Conservation (phyloP, 2,113 vertebrate genomes). For the Stigmatopora argus region DNA sequence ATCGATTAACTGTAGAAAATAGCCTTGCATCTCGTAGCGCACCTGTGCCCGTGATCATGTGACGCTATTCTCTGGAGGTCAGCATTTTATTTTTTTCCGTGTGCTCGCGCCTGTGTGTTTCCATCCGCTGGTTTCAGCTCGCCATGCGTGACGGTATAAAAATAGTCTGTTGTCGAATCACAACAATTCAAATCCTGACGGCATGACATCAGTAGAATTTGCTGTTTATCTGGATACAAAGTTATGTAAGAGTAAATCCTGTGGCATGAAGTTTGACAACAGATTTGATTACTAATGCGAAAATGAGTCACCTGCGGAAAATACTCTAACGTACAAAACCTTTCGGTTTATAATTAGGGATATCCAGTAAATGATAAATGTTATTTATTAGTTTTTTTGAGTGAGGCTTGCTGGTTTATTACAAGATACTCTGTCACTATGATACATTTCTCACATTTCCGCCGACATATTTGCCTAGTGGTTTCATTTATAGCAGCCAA, state of each 20-base stretch:
- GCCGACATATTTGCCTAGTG: too few relatives aligned
- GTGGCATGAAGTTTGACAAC: slow-evolving; percentile 18
- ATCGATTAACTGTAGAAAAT: slow-evolving; percentile 65
- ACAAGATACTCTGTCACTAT: too few relatives aligned
- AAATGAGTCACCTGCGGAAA: slow-evolving; percentile 10
- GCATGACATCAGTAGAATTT: slow-evolving; percentile 28
- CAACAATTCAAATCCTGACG: slow-evolving; percentile 29
- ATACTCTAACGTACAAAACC: too few relatives aligned
- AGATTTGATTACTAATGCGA: slow-evolving; percentile 27
- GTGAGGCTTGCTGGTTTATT: too few relatives aligned
- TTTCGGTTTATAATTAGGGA: neutral
- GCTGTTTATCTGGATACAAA: slow-evolving; percentile 21
- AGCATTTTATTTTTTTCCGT: neutral
- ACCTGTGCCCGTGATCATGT: slow-evolving; percentile 52
- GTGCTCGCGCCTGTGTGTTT: neutral
- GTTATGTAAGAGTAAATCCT: slow-evolving; percentile 21
- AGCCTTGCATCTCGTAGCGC: slow-evolving; percentile 50
- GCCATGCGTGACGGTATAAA: slow-evolving; percentile 16
- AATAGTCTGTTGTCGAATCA: slow-evolving; percentile 21
- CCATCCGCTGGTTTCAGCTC: slow-evolving; percentile 9
- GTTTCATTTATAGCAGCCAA: too few relatives aligned
- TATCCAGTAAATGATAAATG: too few relatives aligned
- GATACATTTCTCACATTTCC: too few relatives aligned
- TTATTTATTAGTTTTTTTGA: too few relatives aligned
- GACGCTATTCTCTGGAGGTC: slow-evolving; percentile 26